phyloP scores from a whole-genome alignment of 2,797 vertebrate species.

The Microctenopoma stevenorrisi region DNA sequence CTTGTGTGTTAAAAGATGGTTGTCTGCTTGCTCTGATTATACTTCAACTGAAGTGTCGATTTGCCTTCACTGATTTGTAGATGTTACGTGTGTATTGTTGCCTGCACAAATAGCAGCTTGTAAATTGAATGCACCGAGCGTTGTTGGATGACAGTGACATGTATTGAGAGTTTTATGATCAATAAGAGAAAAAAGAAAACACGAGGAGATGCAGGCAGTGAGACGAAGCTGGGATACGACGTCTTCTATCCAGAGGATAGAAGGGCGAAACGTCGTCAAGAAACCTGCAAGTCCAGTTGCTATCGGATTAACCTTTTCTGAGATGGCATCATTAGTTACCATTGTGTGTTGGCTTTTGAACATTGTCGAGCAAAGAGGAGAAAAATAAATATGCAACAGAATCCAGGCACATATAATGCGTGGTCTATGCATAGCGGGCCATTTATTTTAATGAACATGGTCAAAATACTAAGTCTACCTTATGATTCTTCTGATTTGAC shows the following conservation, averaged over 20 bases:
- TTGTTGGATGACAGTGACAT: neutral
- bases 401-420: neutral
- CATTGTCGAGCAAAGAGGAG: conserved; percentile 4
- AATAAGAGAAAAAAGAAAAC: neutral
- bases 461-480: conserved; percentile 1
- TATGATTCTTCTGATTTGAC: conserved; percentile 6
- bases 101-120: neutral
- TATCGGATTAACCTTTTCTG: too few relatives aligned
- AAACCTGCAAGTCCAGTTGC: too few relatives aligned
- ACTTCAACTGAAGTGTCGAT: neutral
- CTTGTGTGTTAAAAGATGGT: neutral
- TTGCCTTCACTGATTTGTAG: neutral
- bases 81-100: neutral
- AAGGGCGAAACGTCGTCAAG: too few relatives aligned
- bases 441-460: neutral
- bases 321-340: conserved; percentile 3
- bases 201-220: neutral
- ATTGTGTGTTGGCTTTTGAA: conserved; percentile 13
- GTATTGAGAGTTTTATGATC: conserved; percentile 20
- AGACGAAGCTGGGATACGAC: neutral
- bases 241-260: neutral
- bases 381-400: conserved; percentile 23
- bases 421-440: conserved; percentile 7
- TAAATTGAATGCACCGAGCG: neutral
- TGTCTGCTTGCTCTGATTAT: neutral